Evolutionary conservation across 2,888 invertebrate genomes (phyloP), one percentile per base, ranked within the genome.

Genomic region (Coremacera marginata): DNA sequence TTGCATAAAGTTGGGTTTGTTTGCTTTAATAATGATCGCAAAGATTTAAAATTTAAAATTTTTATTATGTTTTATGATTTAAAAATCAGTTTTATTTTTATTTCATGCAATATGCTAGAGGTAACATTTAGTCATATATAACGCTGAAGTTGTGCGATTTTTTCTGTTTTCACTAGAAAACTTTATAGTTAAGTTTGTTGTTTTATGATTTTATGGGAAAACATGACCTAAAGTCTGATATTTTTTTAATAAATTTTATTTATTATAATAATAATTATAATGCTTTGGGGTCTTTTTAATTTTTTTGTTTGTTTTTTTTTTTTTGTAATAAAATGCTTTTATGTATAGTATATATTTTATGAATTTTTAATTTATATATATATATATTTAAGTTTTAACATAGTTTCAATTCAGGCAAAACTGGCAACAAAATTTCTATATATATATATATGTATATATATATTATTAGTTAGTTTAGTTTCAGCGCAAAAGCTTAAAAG

Each of bases 331-430:
- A 71, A 44, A 79, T 79, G 27, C 77, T 77, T 34, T 70, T 19
- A 70, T 70, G 60, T 62, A 75, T 76, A 72, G 27, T 74, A 72
- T 72, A 74, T 77, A 75, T 63, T 22, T 55, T 70, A 70, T 70
- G 9, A 68, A 14, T 62, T 52, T 16, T 67, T 60, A 65, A 63
- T 75, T 5, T 34, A 49, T 70, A 63, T 74, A 51, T 67, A 60
- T 57, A 81, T 80, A 83, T 82, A 81, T 82, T 81, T 82, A 77
- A 84, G 84, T 84, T 86, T 88, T 85, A 88, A 88, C 89, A 87
- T 87, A 88, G 87, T 88, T 88, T 85, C 85, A 88, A 88, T 87
- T 44, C 65, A 88, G 89, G 88, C 88, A 88, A 88, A 88, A 88
- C 89, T 88, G 88, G 87, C 87, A 87, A 87, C 87, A 87, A 86